Evolutionary conservation across 2,888 invertebrate genomes (phyloP).

Genomic region (Halocaridina rubra): DNA sequence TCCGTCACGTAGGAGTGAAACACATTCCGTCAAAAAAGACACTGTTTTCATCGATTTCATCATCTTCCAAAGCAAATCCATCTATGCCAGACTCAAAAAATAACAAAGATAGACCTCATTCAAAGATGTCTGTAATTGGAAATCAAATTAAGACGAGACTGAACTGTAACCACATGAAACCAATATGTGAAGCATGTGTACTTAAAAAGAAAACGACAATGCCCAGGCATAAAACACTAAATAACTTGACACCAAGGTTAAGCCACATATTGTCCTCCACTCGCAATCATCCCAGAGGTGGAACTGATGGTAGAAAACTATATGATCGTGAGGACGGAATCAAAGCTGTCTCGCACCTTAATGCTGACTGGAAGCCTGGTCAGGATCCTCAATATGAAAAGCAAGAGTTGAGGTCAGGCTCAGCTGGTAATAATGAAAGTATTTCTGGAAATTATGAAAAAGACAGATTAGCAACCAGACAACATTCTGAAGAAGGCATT

Average conservation of each 20-base stretch:
- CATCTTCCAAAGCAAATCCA: neutral
- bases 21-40: neutral
- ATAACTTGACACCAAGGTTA: neutral
- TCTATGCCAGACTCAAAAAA: neutral
- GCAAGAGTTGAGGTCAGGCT: neutral
- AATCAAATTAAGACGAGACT: conserved; percentile 18
- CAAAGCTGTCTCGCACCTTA: neutral
- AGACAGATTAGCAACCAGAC: neutral
- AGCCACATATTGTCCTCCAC: neutral
- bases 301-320: neutral
- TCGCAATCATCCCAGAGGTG: neutral
- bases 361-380: neutral
- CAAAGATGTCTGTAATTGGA: conserved; percentile 25
- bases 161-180: conserved; percentile 31
- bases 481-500: neutral
- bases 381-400: neutral
- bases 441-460: too few relatives aligned
- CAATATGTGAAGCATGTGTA: conserved; percentile 13
- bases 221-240: neutral
- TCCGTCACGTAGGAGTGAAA: neutral
- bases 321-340: neutral
- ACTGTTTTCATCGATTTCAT: neutral
- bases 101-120: neutral
- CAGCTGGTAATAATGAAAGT: neutral
- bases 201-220: neutral